A percentile compares a stretch with the other conserved stretches of the same genome.
These are phyloP conservation scores for Momotus momota DNA, from an alignment of 2,797 vertebrate species.

Conservation along the genomic window DNA sequence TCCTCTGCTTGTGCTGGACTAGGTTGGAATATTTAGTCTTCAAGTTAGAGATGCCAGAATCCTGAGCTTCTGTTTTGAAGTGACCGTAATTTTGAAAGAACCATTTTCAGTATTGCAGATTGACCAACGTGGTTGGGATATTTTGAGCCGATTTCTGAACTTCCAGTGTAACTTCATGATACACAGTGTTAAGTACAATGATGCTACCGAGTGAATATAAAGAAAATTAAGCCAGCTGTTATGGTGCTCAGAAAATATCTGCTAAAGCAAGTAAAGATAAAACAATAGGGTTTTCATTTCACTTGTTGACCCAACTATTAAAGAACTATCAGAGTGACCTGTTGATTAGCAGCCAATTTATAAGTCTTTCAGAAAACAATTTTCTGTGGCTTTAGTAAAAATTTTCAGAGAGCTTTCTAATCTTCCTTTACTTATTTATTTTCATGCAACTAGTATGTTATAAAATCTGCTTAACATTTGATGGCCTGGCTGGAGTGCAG, in stretches of 20 bases:
- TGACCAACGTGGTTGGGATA: background rate
- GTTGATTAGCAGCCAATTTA: background rate
- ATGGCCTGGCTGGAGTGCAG: background rate
- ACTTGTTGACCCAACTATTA: background rate
- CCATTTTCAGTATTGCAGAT: background rate
- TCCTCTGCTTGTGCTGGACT: background rate
- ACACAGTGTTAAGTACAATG: background rate
- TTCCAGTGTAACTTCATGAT: background rate
- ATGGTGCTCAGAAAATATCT: background rate
- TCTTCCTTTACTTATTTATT: background rate
- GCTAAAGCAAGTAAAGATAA: background rate
- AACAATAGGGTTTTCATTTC: background rate
- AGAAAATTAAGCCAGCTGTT: background rate
- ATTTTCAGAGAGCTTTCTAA: background rate
- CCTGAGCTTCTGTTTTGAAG: background rate
- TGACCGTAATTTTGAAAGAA: background rate
- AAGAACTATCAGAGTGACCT: background rate
- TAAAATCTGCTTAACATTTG: background rate
- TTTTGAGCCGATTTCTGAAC: background rate
- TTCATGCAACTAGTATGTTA: background rate
- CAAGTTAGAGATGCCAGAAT: background rate
- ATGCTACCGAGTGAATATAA: background rate
- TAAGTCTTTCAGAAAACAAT: background rate
- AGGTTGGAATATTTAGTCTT: background rate
- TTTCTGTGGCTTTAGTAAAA: background rate